A percentile compares a stretch with the other conserved stretches of the same genome.
phyloP scores from a whole-genome alignment of 1,140 invertebrate genomes.

The Tetragonula clypearis region DNA sequence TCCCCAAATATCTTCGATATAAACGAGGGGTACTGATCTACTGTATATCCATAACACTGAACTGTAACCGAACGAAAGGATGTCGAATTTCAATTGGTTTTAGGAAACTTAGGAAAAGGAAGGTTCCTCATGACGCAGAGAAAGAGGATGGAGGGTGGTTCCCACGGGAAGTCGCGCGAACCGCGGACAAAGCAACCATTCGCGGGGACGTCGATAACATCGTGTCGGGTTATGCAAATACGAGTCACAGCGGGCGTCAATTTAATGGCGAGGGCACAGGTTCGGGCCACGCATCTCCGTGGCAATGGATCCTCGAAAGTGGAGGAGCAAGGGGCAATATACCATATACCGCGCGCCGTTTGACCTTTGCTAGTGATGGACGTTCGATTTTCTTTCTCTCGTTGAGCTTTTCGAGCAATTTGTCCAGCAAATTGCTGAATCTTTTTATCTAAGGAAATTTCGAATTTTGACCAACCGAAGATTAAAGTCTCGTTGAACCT shows the following conservation, averaged over 20 bases:
- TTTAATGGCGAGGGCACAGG: slow-evolving; percentile 73
- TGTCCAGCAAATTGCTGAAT: no score
- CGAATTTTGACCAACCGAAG: no score
- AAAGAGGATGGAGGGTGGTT: slow-evolving; percentile 17
- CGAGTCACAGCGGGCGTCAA: slow-evolving; percentile 77
- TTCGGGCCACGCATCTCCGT: slow-evolving; percentile 49
- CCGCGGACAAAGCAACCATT: slow-evolving; percentile 17
- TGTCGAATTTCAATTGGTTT: no score
- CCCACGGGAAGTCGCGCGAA: slow-evolving; percentile 37
- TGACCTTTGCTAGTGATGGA: slow-evolving; percentile 51
- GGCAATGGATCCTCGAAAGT: slow-evolving; percentile 38
- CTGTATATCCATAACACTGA: neutral
- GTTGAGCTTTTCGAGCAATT: neutral
- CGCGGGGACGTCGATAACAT: slow-evolving; percentile 68
- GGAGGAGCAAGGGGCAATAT: slow-evolving; percentile 51
- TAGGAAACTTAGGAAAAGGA: neutral
- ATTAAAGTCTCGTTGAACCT: no score
- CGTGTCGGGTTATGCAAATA: slow-evolving; percentile 76
- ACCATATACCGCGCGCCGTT: slow-evolving; percentile 56
- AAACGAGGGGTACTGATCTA: no score
- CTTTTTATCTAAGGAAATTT: neutral
- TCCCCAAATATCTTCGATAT: no score
- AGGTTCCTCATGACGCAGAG: neutral
- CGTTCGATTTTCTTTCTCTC: neutral
- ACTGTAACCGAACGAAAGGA: neutral